Percentiles rank a stretch among this genome's conserved stretches.
Conservation (phyloP, 2,113 vertebrate species). For the Suncus etruscus region DNA sequence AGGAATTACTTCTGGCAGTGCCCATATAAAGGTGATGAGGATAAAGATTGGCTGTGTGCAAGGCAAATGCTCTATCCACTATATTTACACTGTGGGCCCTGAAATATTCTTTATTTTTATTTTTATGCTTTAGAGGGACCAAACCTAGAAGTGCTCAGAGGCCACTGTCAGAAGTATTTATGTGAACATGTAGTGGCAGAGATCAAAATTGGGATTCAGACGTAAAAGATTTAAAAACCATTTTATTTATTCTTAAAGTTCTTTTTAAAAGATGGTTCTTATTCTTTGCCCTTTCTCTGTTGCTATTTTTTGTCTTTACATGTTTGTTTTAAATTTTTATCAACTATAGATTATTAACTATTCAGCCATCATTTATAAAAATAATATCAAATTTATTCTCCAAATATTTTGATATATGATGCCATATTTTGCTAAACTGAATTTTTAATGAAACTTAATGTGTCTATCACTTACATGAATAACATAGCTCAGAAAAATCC, state of each 20-base stretch:
- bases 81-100: too few species aligned
- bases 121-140: too few species aligned
- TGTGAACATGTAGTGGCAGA: too few species aligned
- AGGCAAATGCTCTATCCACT: too few species aligned
- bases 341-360: background rate
- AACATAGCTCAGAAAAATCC: background rate
- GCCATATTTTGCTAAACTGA: background rate
- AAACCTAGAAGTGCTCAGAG: too few species aligned
- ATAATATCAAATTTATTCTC: background rate
- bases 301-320: background rate
- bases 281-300: background rate
- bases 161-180: too few species aligned
- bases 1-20: too few species aligned
- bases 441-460: background rate
- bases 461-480: background rate
- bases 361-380: background rate
- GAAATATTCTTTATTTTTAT: too few species aligned
- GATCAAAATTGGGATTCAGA: too few species aligned
- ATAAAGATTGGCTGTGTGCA: too few species aligned
- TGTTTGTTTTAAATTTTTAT: background rate
- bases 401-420: background rate
- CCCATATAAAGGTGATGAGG: too few species aligned
- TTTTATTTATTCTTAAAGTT: background rate
- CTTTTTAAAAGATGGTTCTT: background rate
- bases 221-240: too few species aligned